These are phyloP conservation scores for Oscheius myriophilus DNA, from an alignment of 2,888 invertebrate genomes.

Conservation along the genomic window DNA sequence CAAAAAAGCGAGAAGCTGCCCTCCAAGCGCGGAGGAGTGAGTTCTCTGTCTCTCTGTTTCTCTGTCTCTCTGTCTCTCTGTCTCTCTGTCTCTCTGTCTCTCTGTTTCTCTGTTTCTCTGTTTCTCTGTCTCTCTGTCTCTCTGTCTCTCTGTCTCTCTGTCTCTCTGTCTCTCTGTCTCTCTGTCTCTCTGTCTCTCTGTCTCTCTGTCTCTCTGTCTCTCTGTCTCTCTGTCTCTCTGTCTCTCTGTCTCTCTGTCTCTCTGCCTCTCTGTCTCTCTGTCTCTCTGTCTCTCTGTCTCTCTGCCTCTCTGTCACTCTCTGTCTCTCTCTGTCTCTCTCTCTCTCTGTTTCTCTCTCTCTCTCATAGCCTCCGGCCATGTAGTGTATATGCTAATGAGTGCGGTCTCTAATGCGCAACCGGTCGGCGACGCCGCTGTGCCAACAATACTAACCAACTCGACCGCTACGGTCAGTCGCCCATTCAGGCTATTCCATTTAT, in stretches of 20 bases:
- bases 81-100: background rate
- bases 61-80: too few species aligned
- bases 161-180: background rate
- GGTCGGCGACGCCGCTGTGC: slow-evolving; percentile 30
- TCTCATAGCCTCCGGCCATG: too few species aligned
- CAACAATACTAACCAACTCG: slow-evolving; percentile 9
- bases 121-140: background rate
- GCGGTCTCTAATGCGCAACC: slow-evolving; percentile 8
- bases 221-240: too few species aligned
- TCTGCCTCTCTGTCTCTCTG: too few species aligned
- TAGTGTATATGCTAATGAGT: slow-evolving; percentile 23
- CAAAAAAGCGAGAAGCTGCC: too few species aligned
- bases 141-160: background rate
- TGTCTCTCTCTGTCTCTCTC: background rate
- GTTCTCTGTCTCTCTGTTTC: too few species aligned
- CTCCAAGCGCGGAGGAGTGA: too few species aligned
- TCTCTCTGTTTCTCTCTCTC: background rate
- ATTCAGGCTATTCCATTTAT: too few species aligned
- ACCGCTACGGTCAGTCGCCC: too few species aligned
- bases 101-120: background rate
- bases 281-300: background rate
- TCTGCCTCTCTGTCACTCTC: background rate
- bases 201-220: too few species aligned
- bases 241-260: slow-evolving; percentile 3
- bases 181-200: background rate